These are phyloP conservation scores for Sminthopsis crassicaudata DNA, from an alignment of 2,113 vertebrate species.

Conservation along the genomic window DNA sequence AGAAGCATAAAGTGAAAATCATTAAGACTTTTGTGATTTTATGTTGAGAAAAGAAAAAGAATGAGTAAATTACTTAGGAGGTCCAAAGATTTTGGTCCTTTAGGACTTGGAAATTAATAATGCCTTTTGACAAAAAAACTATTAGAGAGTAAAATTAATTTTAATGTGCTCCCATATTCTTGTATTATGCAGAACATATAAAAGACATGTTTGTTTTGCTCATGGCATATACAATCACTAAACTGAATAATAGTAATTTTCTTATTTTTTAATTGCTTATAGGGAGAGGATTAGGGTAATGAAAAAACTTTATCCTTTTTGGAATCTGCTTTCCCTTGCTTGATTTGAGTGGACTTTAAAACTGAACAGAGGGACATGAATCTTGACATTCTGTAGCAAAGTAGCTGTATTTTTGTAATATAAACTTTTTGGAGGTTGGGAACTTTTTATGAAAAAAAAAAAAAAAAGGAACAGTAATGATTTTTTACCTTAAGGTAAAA, in stretches of 20 bases:
- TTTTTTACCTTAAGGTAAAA: not conserved
- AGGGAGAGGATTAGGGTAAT: not conserved
- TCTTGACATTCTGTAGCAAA: not conserved
- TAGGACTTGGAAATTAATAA: not conserved
- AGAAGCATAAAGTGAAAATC: not conserved
- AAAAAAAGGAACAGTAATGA: not conserved
- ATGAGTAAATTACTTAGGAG: not conserved
- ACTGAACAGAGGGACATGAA: not conserved
- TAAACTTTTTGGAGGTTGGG: not conserved
- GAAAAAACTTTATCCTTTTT: no score
- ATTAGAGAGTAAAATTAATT: not conserved
- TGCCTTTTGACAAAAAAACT: not conserved
- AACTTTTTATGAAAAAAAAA: not conserved
- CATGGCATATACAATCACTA: not conserved
- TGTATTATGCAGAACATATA: not conserved
- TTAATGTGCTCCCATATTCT: not conserved
- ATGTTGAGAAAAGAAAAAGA: not conserved
- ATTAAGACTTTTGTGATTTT: not conserved
- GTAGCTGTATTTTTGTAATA: not conserved
- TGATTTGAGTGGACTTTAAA: not conserved
- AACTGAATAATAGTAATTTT: not conserved
- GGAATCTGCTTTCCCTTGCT: not conserved
- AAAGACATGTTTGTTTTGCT: not conserved
- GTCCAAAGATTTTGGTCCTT: not conserved
- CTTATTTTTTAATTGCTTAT: not conserved